Conservation (phyloP, 2,888 invertebrate species). For the Branchipolynoe longqiensis region DNA sequence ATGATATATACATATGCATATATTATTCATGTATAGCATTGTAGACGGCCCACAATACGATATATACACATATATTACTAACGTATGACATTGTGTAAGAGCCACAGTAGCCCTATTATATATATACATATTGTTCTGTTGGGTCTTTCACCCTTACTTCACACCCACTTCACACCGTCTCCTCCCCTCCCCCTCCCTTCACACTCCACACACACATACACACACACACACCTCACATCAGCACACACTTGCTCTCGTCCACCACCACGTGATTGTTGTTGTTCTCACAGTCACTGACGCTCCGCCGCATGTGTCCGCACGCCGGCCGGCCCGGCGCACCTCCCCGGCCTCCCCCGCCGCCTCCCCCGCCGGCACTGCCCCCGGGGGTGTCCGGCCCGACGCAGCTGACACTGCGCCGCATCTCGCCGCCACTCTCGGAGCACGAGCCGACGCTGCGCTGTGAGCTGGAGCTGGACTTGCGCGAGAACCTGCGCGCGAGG, state of each 20-base stretch:
- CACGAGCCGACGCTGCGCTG: slow-evolving; percentile 11
- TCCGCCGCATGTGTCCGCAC: slow-evolving; percentile 14
- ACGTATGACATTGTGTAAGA: too few species aligned
- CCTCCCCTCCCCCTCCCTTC: too few species aligned
- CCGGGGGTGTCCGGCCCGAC: too few species aligned
- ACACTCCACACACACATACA: too few species aligned
- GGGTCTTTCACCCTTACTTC: too few species aligned
- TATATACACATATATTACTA: too few species aligned
- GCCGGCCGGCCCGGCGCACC: not conserved
- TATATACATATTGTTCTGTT: too few species aligned
- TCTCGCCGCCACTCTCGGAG: slow-evolving; percentile 19
- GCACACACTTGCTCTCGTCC: slow-evolving; percentile 3
- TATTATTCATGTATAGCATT: too few species aligned
- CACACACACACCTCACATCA: slow-evolving; percentile 34
- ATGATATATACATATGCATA: too few species aligned
- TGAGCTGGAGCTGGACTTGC: slow-evolving; percentile 36
- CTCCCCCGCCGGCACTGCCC: not conserved
- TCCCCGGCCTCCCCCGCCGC: not conserved
- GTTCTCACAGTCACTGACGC: slow-evolving; percentile 45
- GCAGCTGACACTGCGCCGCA: slow-evolving; percentile 12
- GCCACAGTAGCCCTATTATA: too few species aligned
- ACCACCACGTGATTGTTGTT: not conserved
- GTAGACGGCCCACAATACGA: too few species aligned
- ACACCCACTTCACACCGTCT: too few species aligned
- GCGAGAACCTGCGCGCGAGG: slow-evolving; percentile 1